Base-by-base conservation (phyloP, 2,113 vertebrate species). In the Gasterosteus aculeatus region DNA sequence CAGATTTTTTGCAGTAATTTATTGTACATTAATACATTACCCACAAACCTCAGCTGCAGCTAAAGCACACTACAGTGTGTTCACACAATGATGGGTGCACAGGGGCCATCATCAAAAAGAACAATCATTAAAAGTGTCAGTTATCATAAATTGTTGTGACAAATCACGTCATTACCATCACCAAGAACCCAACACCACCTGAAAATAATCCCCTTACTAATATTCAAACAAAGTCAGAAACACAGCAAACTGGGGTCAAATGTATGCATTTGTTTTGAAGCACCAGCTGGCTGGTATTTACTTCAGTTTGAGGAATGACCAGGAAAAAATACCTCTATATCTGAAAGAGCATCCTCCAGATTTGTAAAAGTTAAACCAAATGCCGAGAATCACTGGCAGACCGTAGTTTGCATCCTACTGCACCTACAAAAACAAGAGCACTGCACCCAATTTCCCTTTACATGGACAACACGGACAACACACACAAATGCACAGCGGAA, bases 21-120 rank as follows among this genome's bases (percentile, higher is more conserved):
- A 93, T 94, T 89, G 75, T 83, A 94, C 92, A 93, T 87, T 86
- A 88, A 89, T 93, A 93, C 90, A 88, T 84, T 88, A 88, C 78
- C 71, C 83, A 90, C 84, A 90, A 88, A 80, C 80, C 89, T 91
- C 86, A 67, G 64, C 85, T 88, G 87, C 86, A 84, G 91, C 84
- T 84, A 77, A 77, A 83, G 79, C 80, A 81, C 82, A 84, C 79
- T 72, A 78, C 78, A 85, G 85, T 72, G 88, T 71, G 41, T 90
- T 90, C 75, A 88, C 82, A 92, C 85, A 82, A 83, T 35, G 75
- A 92, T 65, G 75, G 78, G 83, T 85, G 81, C 69, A 61, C 80
- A 88, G 85, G 68, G 41, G 75, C 87, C 85, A 70, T 87, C 85
- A 86, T 85, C 78, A 83, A 81, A 26, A 84, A 88, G 76, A 93